Percentiles rank a stretch among this genome's conserved stretches.
phyloP scores from a whole-genome alignment of 2,113 vertebrate species.

The Apteryx mantelli region DNA sequence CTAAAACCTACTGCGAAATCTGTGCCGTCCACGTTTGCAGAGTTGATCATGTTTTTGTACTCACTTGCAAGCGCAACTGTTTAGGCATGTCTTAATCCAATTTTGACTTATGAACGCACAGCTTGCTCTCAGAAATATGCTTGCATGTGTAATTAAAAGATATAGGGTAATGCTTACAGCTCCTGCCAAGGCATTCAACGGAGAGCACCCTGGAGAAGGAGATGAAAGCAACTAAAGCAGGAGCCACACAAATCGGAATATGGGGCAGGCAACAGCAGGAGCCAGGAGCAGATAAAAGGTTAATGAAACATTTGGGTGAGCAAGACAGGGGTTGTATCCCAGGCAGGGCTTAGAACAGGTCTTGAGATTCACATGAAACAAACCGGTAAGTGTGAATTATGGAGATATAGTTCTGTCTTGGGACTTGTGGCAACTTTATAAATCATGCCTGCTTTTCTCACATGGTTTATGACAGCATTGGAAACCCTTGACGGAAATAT shows the following conservation, averaged over 20 bases:
- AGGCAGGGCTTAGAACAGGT: neutral
- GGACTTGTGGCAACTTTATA: neutral
- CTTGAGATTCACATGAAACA: neutral
- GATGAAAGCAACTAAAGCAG: constrained; percentile 46
- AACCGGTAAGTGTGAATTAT: constrained; percentile 6
- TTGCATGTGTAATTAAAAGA: constrained; percentile 66
- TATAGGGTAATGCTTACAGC: constrained; percentile 41
- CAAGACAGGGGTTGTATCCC: neutral
- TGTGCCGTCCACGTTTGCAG: neutral
- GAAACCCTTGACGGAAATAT: constrained; percentile 9
- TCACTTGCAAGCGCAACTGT: constrained; percentile 15
- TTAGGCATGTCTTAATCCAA: constrained; percentile 47
- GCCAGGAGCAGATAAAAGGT: constrained; percentile 24
- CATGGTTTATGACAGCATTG: neutral
- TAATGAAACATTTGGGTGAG: neutral
- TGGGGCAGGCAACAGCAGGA: constrained; percentile 13
- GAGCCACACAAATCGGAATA: constrained; percentile 32
- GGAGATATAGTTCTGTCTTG: neutral
- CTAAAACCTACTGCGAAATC: neutral
- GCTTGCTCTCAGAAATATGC: constrained; percentile 46
- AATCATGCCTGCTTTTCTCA: neutral
- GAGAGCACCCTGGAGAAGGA: constrained; percentile 46
- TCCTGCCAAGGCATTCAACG: constrained; percentile 48
- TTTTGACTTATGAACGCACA: constrained; percentile 29
- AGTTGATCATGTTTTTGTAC: neutral